Evolutionary conservation across 2,888 invertebrate genomes (phyloP).

Genomic region (Tetanocera ferruginea): DNA sequence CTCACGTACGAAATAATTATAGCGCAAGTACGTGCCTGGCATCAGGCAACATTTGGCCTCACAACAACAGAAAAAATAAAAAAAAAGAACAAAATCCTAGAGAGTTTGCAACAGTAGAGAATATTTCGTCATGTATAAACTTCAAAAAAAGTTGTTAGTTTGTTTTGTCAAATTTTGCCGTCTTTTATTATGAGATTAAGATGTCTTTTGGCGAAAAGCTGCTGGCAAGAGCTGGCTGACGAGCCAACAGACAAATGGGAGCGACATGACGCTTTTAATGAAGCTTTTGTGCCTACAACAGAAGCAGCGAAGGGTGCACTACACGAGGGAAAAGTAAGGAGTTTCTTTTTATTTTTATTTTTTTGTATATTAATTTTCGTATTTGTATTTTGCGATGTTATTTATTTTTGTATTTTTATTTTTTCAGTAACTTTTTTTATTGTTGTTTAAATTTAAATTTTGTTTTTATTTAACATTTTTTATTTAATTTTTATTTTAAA

Average conservation of each 20-base stretch:
- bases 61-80: background rate
- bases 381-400: no score
- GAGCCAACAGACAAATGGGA: background rate
- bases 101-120: background rate
- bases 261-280: slow-evolving; percentile 9
- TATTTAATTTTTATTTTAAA: no score
- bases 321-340: background rate
- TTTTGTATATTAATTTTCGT: no score
- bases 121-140: slow-evolving; percentile 7
- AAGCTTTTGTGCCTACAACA: background rate
- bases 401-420: no score
- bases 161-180: slow-evolving; percentile 20
- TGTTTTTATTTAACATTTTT: no score
- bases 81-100: background rate
- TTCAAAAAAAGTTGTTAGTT: slow-evolving; percentile 20
- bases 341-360: no score
- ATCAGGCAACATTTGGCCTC: slow-evolving; percentile 48
- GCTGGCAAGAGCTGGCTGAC: background rate
- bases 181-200: slow-evolving; percentile 26
- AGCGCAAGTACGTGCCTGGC: slow-evolving; percentile 60
- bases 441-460: no score
- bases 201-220: background rate
- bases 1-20: slow-evolving; percentile 64
- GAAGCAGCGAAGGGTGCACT: background rate
- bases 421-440: no score